Evolutionary conservation across 2,113 vertebrate genomes (phyloP).

Genomic region (Anser brachyrhynchus): DNA sequence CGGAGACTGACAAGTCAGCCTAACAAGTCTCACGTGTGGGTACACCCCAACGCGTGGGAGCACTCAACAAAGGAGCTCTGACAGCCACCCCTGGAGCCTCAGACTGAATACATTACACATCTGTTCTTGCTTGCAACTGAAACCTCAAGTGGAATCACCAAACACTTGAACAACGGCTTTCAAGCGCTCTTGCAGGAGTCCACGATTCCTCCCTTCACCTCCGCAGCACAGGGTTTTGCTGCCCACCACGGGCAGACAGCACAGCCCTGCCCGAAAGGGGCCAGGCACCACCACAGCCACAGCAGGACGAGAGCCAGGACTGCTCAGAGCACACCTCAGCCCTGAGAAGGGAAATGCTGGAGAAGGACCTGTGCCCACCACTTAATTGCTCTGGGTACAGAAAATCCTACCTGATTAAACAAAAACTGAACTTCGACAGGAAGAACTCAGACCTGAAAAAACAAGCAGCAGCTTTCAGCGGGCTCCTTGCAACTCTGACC

Average conservation of each 20-base stretch:
- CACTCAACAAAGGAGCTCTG: background rate
- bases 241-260: background rate
- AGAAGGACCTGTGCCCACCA: background rate
- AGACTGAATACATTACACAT: background rate
- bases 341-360: background rate
- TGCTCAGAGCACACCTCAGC: background rate
- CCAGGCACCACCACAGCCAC: background rate
- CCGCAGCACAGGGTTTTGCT: background rate
- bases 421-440: background rate
- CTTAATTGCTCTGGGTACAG: background rate
- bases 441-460: background rate
- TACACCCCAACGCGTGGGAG: background rate
- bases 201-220: background rate
- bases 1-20: background rate
- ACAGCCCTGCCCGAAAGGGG: background rate
- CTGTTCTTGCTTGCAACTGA: background rate
- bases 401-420: background rate
- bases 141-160: constrained; percentile 16
- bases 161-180: background rate
- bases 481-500: background rate
- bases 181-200: background rate
- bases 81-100: background rate
- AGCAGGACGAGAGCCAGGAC: background rate
- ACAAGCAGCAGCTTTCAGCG: background rate
- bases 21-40: background rate